Conservation (phyloP, 2,113 vertebrate species). For the Arothron firmamentum region DNA sequence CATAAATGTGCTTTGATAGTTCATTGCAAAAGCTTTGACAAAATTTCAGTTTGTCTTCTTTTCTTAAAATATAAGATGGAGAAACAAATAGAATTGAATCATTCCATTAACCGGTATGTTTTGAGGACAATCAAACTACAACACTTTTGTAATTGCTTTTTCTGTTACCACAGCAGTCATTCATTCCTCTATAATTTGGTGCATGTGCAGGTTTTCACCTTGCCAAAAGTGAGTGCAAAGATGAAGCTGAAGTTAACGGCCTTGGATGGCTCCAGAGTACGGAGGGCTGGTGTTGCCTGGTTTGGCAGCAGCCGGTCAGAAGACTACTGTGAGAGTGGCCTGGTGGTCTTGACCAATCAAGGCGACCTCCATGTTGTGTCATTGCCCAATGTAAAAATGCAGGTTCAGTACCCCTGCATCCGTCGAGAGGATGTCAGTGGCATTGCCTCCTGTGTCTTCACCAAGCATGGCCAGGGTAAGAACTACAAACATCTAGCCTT, state of each 20-base stretch:
- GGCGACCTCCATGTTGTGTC: slow-evolving; percentile 94
- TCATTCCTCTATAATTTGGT: neutral
- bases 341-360: slow-evolving; percentile 90
- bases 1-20: no score
- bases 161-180: neutral
- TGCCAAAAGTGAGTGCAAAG: slow-evolving; percentile 93
- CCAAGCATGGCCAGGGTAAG: slow-evolving; percentile 90
- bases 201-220: slow-evolving; percentile 82
- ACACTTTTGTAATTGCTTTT: neutral
- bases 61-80: neutral
- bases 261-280: slow-evolving; percentile 88
- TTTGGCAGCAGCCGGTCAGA: slow-evolving; percentile 84
- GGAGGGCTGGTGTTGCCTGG: slow-evolving; percentile 83
- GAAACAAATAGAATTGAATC: neutral
- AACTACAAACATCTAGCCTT: neutral
- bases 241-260: slow-evolving; percentile 95
- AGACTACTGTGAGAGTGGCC: slow-evolving; percentile 85
- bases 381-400: slow-evolving; percentile 86
- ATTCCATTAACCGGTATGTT: neutral
- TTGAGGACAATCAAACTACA: neutral
- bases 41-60: neutral
- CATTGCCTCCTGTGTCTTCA: slow-evolving; percentile 97
- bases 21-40: no score
- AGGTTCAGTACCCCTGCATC: slow-evolving; percentile 91
- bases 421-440: slow-evolving; percentile 94